These are phyloP conservation scores for Ametastegia equiseti DNA, from an alignment of 2,888 invertebrate genomes.

Conservation along the genomic window DNA sequence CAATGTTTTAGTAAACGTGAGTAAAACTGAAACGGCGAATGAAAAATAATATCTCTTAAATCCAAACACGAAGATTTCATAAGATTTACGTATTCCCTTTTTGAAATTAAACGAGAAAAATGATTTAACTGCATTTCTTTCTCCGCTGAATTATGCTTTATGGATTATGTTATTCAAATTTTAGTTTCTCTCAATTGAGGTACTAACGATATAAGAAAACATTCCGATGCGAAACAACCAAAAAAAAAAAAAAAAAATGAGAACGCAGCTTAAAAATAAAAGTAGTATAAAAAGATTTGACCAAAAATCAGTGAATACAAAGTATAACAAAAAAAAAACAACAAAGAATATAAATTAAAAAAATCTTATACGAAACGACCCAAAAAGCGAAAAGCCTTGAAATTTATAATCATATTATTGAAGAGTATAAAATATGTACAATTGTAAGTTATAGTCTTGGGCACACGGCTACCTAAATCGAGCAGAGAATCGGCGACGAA, in stretches of 20 bases:
- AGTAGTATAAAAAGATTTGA: neutral
- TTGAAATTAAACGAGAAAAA: neutral
- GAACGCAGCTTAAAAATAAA: neutral
- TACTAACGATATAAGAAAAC: slow-evolving; percentile 3
- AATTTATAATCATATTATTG: neutral
- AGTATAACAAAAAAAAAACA: neutral
- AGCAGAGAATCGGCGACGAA: neutral
- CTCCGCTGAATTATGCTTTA: slow-evolving; percentile 5
- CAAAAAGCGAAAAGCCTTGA: neutral
- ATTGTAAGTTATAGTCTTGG: neutral
- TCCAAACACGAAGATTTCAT: no score
- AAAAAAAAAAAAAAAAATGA: no score
- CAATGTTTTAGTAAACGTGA: neutral
- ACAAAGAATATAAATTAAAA: neutral
- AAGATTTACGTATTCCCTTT: no score
- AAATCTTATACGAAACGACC: neutral
- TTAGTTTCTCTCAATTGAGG: neutral
- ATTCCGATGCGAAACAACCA: neutral
- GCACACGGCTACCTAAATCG: no score
- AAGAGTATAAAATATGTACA: neutral
- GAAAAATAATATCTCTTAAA: no score
- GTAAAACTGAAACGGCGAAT: no score
- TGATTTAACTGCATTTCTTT: neutral
- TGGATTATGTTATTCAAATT: neutral
- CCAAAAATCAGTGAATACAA: slow-evolving; percentile 12